Percentiles rank a stretch among this genome's conserved stretches.
These are phyloP conservation scores for Etheostoma nigrum DNA, from an alignment of 2,797 vertebrate genomes.

Conservation along the genomic window DNA sequence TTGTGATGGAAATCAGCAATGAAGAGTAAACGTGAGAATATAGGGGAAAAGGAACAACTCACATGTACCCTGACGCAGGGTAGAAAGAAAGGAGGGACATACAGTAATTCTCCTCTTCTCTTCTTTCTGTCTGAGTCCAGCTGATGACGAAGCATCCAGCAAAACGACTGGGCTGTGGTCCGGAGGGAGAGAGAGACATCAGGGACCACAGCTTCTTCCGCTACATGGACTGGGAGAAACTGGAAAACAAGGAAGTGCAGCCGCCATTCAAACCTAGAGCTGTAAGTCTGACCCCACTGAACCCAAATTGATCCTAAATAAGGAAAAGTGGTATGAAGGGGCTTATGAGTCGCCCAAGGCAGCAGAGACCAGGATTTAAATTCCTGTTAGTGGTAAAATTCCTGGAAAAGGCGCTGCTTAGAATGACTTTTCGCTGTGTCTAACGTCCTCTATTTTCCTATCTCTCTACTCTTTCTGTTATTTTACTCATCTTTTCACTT, in stretches of 20 bases:
- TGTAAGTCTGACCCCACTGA: slow-evolving; percentile 86
- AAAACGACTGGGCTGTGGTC: slow-evolving; percentile 93
- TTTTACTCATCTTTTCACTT: slow-evolving; percentile 37
- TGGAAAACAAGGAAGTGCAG: slow-evolving; percentile 96
- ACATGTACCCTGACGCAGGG: neutral
- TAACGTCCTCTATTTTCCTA: slow-evolving; percentile 19
- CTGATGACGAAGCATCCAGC: slow-evolving; percentile 97
- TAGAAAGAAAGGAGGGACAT: neutral
- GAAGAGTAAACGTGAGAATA: neutral
- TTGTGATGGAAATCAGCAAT: neutral
- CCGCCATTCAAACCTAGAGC: slow-evolving; percentile 96
- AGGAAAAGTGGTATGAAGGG: neutral
- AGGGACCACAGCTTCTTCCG: slow-evolving; percentile 96
- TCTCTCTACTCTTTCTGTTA: slow-evolving; percentile 32
- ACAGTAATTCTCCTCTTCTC: slow-evolving; percentile 1
- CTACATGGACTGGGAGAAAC: slow-evolving; percentile 97
- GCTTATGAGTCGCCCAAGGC: neutral
- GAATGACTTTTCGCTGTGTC: neutral
- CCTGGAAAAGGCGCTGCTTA: neutral
- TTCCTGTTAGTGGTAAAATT: slow-evolving; percentile 3
- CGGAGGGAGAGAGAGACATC: slow-evolving; percentile 94
- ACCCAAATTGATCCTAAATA: neutral
- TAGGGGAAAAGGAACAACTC: neutral
- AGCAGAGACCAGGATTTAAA: slow-evolving; percentile 12
- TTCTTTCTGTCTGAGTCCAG: slow-evolving; percentile 71